Conservation (phyloP, 2,888 invertebrate genomes). For the Iselma pallidipennis region DNA sequence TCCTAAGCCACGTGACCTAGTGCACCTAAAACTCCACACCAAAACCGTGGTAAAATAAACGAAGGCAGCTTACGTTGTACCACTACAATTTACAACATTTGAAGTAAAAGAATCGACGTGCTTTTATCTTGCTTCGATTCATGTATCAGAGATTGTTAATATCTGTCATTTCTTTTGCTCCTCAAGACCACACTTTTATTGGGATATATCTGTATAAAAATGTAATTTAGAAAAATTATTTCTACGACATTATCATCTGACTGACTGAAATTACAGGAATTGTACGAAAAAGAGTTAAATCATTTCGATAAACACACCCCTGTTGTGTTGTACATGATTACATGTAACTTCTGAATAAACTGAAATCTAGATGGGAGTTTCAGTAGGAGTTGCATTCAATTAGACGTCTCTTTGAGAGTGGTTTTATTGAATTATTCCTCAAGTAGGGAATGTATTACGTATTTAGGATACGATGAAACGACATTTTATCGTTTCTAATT, state of each 20-base stretch:
- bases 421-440: constrained; percentile 31
- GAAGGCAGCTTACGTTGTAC: too few relatives aligned
- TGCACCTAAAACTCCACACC: too few relatives aligned
- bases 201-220: too few relatives aligned
- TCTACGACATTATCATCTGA: background rate
- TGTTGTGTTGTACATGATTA: constrained; percentile 1
- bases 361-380: constrained; percentile 6
- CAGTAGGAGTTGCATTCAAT: constrained; percentile 27
- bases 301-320: background rate
- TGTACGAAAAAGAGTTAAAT: background rate
- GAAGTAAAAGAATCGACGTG: too few relatives aligned
- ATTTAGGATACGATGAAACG: background rate
- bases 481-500: background rate
- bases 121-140: too few relatives aligned
- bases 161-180: too few relatives aligned
- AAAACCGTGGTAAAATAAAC: too few relatives aligned
- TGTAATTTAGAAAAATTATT: background rate
- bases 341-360: background rate
- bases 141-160: too few relatives aligned
- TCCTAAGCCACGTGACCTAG: too few relatives aligned
- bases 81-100: too few relatives aligned
- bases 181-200: too few relatives aligned
- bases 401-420: constrained; percentile 26
- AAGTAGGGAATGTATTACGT: constrained; percentile 16
- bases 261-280: background rate